Evolutionary conservation across 2,888 invertebrate species (phyloP), one percentile per base, ranked within the genome.

Genomic region (Tenthredo livida): DNA sequence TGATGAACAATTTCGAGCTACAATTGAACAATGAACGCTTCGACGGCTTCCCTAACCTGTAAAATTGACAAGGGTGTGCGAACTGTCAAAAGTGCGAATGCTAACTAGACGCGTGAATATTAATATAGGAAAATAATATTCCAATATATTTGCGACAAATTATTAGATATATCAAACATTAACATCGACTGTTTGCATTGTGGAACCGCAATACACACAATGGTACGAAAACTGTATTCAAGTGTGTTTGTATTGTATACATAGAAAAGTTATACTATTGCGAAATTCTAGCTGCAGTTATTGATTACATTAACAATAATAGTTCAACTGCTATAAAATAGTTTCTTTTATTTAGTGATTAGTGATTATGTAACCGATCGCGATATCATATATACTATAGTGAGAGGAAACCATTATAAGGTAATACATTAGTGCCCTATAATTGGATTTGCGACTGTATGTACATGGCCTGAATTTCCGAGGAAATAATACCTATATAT

Each of bases 401-500:
- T 73, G 21, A 40, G 4, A n/a, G 21, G 43, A 73, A 73, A 43
- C 72, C 72, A 67, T 29, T 29, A 67, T 67, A 67, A 67, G 67
- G 67, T 33, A 43, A 43, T 43, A 40, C 5, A 17, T 73, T n/a
- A 73, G 40, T 25, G 72, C 37, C 43, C 21, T 40, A 43, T 73
- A 73, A 73, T 73, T 37, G 72, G 72, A 73, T 73, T 73, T 43
- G 0, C 15, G 40, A 73, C 72, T 73, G 43, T 9, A 43, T 73
- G 43, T 9, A 43, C 40, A 73, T 73, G 72, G 43, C 72, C 72
- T 43, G 43, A 43, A 73, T 73, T 73, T 40, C 33, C 17, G 33
- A 67, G 67, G 67, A 67, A 67, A 67, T 33, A 67, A 67, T 67
- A n/a, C n/a, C n/a, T n/a, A 67, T 33, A 67, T 67, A 15, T 67